These are phyloP conservation scores for Okapia johnstoni DNA, from an alignment of 2,113 vertebrate species.

Conservation along the genomic window DNA sequence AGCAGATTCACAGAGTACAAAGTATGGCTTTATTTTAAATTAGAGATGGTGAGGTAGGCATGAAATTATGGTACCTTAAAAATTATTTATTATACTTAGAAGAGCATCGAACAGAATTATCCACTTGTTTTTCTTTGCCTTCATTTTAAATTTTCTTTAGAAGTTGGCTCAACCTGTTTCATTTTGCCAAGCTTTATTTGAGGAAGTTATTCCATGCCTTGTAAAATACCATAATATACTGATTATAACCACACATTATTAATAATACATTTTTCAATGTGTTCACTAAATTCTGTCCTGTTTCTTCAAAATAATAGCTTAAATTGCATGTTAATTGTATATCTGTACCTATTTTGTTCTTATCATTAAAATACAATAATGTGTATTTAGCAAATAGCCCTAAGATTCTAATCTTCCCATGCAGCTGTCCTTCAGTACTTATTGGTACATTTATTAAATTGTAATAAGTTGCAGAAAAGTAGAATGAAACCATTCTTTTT, in stretches of 20 bases:
- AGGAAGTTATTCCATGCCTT: constrained; percentile 29
- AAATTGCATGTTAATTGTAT: constrained; percentile 75
- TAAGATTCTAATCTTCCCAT: constrained; percentile 69
- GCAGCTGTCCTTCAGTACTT: constrained; percentile 77
- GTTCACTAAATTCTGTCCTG: constrained; percentile 64
- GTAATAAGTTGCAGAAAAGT: constrained; percentile 68
- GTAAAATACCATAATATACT: constrained; percentile 48
- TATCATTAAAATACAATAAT: constrained; percentile 53
- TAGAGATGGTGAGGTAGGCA: neutral
- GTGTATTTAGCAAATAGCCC: constrained; percentile 42
- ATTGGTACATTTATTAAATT: constrained; percentile 68
- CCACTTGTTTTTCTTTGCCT: constrained; percentile 38
- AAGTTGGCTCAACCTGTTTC: neutral
- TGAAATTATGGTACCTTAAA: constrained; percentile 40
- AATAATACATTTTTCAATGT: constrained; percentile 51
- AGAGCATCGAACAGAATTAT: constrained; percentile 17
- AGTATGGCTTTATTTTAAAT: neutral
- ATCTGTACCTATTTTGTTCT: constrained; percentile 63
- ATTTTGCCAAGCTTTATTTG: constrained; percentile 56
- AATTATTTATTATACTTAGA: constrained; percentile 32
- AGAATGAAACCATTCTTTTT: constrained; percentile 65
- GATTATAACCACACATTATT: neutral
- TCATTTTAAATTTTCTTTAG: constrained; percentile 38
- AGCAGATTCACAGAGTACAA: neutral
- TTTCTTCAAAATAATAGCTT: constrained; percentile 70